A percentile compares a stretch with the other conserved stretches of the same genome.
Conservation (phyloP, 2,113 vertebrate genomes). For the Fregata magnificens region DNA sequence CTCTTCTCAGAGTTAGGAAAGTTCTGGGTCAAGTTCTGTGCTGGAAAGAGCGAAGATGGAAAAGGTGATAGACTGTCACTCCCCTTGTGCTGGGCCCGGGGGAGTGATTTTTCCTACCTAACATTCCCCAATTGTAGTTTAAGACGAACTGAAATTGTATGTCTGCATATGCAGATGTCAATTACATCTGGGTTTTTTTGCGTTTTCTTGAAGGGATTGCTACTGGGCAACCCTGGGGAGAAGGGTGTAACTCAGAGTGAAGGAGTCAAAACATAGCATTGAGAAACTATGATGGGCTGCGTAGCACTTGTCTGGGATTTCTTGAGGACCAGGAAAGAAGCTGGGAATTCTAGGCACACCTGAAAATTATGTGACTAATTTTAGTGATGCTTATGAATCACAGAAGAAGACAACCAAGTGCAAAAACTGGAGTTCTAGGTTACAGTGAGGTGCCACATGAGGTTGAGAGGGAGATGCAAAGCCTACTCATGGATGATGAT, state of each 20-base stretch:
- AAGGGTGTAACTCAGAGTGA: background rate
- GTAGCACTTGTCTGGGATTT: background rate
- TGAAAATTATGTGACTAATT: background rate
- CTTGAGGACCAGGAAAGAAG: background rate
- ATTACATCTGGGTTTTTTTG: background rate
- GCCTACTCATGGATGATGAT: background rate
- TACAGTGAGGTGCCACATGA: background rate
- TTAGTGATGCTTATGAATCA: background rate
- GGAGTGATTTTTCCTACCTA: background rate
- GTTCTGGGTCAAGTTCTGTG: background rate
- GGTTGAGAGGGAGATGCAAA: background rate
- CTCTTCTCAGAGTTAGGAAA: background rate
- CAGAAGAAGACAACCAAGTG: background rate
- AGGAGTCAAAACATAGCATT: background rate
- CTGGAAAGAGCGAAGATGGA: background rate
- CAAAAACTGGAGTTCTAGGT: background rate
- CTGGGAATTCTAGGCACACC: background rate
- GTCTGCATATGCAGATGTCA: background rate
- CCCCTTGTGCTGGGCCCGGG: background rate
- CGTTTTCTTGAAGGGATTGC: background rate
- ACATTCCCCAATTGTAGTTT: background rate
- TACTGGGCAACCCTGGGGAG: background rate
- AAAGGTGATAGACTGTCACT: background rate
- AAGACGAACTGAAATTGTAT: background rate
- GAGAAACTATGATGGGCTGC: background rate